phyloP scores from a whole-genome alignment of 2,797 vertebrate genomes.

The Rhinella marina region DNA sequence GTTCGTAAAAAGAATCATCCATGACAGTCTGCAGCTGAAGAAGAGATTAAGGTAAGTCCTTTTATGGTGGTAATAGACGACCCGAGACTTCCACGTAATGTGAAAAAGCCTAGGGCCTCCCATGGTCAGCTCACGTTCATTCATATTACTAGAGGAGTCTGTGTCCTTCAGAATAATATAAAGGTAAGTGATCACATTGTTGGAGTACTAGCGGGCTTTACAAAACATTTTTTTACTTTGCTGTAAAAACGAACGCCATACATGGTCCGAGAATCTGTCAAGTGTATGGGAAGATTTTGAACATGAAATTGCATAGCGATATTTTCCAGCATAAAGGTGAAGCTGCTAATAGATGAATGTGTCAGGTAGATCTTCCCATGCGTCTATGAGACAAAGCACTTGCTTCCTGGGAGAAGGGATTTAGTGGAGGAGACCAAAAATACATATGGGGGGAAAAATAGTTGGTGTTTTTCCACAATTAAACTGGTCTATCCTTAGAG shows the following conservation, averaged over 20 bases:
- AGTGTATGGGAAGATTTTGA: neutral
- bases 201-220: neutral
- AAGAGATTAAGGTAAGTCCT: constrained; percentile 84
- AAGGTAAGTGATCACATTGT: neutral
- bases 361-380: no score
- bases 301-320: neutral
- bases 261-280: neutral
- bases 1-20: constrained; percentile 98
- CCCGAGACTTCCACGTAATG: neutral
- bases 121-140: neutral
- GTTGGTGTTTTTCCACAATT: neutral
- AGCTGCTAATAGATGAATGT: no score
- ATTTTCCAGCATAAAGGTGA: no score
- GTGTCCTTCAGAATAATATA: neutral
- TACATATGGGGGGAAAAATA: no score
- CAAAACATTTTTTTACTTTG: no score
- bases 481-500: no score
- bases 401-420: no score
- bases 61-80: neutral
- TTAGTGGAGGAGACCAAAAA: no score
- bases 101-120: neutral
- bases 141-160: neutral
- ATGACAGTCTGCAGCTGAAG: constrained; percentile 96
- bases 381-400: no score
- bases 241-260: neutral